phyloP scores from a whole-genome alignment of 2,888 invertebrate genomes.

The Ophonus ardosiacus region DNA sequence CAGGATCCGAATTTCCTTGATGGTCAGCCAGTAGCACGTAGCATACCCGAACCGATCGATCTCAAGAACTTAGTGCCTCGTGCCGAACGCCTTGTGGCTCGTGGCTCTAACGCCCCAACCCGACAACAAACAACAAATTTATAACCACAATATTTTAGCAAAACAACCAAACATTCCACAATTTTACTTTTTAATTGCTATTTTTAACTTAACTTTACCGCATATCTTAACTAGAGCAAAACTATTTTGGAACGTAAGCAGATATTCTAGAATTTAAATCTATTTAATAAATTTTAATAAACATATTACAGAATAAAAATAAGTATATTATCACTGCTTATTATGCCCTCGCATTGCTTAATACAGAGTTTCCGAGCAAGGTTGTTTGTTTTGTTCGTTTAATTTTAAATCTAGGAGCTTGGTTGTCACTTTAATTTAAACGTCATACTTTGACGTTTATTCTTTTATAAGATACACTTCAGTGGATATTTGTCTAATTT shows the following conservation, averaged over 20 bases:
- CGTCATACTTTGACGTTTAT: too few species aligned
- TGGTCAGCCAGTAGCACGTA: slow-evolving; percentile 9
- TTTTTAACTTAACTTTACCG: neutral
- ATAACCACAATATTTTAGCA: neutral
- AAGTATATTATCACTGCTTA: neutral
- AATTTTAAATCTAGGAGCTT: too few species aligned
- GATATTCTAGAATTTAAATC: neutral
- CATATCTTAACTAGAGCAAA: neutral
- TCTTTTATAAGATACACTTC: too few species aligned
- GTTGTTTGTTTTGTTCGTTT: too few species aligned
- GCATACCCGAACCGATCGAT: neutral
- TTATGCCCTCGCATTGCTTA: too few species aligned
- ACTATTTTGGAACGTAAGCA: neutral
- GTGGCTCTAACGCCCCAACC: neutral
- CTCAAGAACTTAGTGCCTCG: neutral
- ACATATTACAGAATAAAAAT: neutral
- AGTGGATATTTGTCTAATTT: too few species aligned
- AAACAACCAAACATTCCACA: neutral
- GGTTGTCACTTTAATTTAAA: too few species aligned
- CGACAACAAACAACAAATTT: neutral
- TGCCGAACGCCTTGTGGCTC: neutral
- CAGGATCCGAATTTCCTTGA: slow-evolving; percentile 7
- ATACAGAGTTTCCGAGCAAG: too few species aligned
- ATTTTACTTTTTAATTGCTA: neutral
- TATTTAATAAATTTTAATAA: neutral